Conservation (phyloP, 2,113 vertebrate species). For the Eretmochelys imbricata region DNA sequence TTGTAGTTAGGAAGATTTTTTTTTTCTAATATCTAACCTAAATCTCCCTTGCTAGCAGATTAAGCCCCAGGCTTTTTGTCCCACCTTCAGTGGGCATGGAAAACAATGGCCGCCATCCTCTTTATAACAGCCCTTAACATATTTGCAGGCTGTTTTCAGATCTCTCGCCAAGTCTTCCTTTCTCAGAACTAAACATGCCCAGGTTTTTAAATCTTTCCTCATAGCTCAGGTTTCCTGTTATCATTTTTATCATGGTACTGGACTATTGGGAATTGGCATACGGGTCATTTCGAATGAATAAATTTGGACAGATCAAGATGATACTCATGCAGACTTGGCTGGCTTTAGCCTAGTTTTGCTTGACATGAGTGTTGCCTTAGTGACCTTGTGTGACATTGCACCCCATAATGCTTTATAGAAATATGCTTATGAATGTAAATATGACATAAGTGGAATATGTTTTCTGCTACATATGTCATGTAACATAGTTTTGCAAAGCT, state of each 20-base stretch:
- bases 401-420: no score
- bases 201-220: background rate
- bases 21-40: background rate
- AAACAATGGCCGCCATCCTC: background rate
- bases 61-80: background rate
- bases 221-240: background rate
- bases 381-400: no score
- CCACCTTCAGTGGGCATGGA: background rate
- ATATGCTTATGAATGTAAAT: no score
- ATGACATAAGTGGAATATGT: no score
- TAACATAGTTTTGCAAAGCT: no score
- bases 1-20: background rate
- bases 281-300: background rate
- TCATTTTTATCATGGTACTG: background rate
- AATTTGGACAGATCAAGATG: background rate
- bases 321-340: background rate
- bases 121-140: background rate
- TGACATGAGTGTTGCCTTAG: background rate
- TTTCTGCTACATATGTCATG: no score
- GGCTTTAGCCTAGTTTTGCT: background rate
- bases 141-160: background rate
- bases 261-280: background rate
- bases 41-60: background rate
- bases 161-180: background rate
- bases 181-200: no score